Conservation (phyloP, 1,140 invertebrate species). For the Lamellibrachia luymesi region DNA sequence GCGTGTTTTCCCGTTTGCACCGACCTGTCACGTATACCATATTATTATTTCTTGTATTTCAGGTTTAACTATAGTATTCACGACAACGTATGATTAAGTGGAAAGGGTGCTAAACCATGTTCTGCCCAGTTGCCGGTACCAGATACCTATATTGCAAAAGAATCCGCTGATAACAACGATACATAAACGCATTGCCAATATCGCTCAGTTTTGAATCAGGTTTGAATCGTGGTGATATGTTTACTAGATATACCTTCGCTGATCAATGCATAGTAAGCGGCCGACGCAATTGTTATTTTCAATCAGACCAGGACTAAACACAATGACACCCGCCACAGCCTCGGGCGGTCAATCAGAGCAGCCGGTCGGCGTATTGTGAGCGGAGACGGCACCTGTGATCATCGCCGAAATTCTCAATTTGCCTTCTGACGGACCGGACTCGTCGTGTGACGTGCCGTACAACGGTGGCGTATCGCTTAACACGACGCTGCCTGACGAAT, state of each 20-base stretch:
- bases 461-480: background rate
- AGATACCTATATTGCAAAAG: background rate
- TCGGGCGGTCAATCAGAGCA: too few relatives aligned
- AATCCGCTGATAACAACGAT: background rate
- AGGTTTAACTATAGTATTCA: background rate
- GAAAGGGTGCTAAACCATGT: background rate
- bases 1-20: background rate
- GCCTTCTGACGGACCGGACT: background rate
- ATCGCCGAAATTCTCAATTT: too few relatives aligned
- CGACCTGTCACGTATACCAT: background rate
- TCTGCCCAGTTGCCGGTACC: background rate
- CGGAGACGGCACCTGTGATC: too few relatives aligned
- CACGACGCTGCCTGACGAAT: background rate
- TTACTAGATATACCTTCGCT: background rate
- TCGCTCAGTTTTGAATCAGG: background rate
- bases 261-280: background rate
- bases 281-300: background rate
- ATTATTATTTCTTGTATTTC: background rate
- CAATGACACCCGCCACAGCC: too few relatives aligned
- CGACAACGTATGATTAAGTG: background rate
- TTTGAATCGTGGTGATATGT: background rate
- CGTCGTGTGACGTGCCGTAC: background rate
- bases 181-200: background rate
- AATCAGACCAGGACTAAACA: too few relatives aligned
- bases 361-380: too few relatives aligned